These are phyloP conservation scores for Saccostrea glomerata DNA, from an alignment of 1,140 invertebrate genomes.

Conservation along the genomic window DNA sequence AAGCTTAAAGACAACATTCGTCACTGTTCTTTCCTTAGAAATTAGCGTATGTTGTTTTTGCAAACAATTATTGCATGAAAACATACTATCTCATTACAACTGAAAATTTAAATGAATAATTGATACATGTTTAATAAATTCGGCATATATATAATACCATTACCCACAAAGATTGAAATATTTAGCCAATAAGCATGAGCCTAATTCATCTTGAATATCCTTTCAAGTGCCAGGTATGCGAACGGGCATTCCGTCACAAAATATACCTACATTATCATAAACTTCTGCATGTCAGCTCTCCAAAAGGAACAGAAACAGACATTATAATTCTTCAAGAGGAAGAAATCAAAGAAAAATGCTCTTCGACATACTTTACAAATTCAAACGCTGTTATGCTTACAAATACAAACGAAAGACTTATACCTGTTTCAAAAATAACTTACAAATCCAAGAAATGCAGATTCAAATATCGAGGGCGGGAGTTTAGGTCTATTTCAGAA, in stretches of 20 bases:
- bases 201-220: background rate
- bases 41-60: too few relatives aligned
- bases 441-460: background rate
- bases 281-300: background rate
- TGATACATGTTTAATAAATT: too few relatives aligned
- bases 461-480: background rate
- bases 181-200: background rate
- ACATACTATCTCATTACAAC: too few relatives aligned
- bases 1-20: too few relatives aligned
- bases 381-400: background rate
- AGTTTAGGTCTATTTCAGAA: background rate
- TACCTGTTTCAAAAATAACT: background rate
- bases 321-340: background rate
- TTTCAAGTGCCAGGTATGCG: background rate
- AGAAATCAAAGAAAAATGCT: background rate
- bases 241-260: background rate
- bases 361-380: background rate
- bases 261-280: conserved; percentile 16
- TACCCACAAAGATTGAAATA: too few relatives aligned
- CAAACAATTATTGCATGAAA: too few relatives aligned
- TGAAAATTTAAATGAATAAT: too few relatives aligned
- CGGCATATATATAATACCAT: too few relatives aligned
- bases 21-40: too few relatives aligned
- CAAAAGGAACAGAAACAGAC: background rate
- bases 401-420: background rate